These are phyloP conservation scores for Bhutanitis thaidina DNA, from an alignment of 2,888 invertebrate species.

Conservation along the genomic window DNA sequence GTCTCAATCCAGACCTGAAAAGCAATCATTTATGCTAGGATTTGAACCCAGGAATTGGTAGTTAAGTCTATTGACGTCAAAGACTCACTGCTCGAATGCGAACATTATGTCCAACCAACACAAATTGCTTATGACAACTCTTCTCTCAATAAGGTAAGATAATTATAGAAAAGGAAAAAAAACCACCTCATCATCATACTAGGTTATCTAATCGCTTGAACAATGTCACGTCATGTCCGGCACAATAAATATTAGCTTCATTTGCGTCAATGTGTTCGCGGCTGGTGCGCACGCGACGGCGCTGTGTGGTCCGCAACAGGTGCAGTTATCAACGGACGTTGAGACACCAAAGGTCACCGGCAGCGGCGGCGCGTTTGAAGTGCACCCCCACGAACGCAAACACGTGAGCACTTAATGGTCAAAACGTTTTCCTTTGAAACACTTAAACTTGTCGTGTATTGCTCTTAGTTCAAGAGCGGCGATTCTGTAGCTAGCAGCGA, in stretches of 20 bases:
- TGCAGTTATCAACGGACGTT: neutral
- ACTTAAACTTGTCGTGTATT: neutral
- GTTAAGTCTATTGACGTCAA: too few species aligned
- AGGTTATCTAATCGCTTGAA: neutral
- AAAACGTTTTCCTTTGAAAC: neutral
- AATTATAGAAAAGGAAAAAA: too few species aligned
- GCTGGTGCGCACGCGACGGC: neutral
- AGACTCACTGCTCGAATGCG: too few species aligned
- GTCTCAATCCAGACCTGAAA: too few species aligned
- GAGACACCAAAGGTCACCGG: constrained; percentile 5
- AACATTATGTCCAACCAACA: too few species aligned
- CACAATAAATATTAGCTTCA: neutral
- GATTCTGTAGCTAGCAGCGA: too few species aligned
- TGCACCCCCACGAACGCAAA: neutral
- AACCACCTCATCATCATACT: too few species aligned
- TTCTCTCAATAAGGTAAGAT: too few species aligned
- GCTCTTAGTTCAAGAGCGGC: neutral
- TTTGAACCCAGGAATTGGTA: too few species aligned
- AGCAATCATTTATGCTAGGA: too few species aligned
- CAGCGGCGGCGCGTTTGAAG: constrained; percentile 7
- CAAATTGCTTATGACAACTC: too few species aligned
- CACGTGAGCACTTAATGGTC: neutral
- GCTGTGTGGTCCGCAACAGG: constrained; percentile 17
- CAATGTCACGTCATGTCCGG: neutral
- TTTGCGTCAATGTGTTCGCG: constrained; percentile 1